phyloP scores from a whole-genome alignment of 2,888 invertebrate species.

The Monochamus alternatus region DNA sequence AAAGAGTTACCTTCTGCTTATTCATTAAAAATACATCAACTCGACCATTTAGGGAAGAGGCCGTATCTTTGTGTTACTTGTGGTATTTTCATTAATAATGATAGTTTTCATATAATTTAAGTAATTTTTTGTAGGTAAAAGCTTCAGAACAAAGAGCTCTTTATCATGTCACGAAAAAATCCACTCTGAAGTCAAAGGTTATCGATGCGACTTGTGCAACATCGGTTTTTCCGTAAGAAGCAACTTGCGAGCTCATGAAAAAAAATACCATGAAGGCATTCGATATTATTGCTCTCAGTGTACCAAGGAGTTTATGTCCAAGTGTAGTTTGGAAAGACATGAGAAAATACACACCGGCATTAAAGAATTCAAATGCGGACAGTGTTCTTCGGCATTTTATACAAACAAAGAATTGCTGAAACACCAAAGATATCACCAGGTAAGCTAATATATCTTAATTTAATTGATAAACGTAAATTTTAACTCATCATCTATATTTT shows the following conservation, averaged over 20 bases:
- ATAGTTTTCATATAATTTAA: neutral
- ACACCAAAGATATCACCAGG: constrained; percentile 63
- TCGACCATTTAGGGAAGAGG: constrained; percentile 58
- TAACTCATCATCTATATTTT: too few relatives aligned
- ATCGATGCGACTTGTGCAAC: constrained; percentile 60
- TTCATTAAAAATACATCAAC: constrained; percentile 57
- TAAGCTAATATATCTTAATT: constrained; percentile 39
- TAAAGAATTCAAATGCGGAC: constrained; percentile 61
- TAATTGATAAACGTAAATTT: too few relatives aligned
- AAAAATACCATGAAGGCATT: constrained; percentile 61
- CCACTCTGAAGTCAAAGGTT: constrained; percentile 58
- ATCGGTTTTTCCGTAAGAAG: constrained; percentile 61
- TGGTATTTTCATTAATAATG: constrained; percentile 50
- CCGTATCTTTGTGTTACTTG: constrained; percentile 63
- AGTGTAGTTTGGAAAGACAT: constrained; percentile 62
- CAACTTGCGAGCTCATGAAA: constrained; percentile 62
- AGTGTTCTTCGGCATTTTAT: constrained; percentile 61
- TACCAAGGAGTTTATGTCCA: constrained; percentile 59
- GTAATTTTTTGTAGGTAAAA: constrained; percentile 57
- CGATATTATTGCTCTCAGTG: constrained; percentile 63
- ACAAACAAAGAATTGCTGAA: constrained; percentile 62
- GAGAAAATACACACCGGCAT: constrained; percentile 62
- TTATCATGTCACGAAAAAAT: constrained; percentile 63
- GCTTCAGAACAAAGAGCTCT: constrained; percentile 61
- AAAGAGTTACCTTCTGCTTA: constrained; percentile 56